These are phyloP conservation scores for Amblyornis subalaris DNA, from an alignment of 2,113 vertebrate genomes.

Conservation along the genomic window DNA sequence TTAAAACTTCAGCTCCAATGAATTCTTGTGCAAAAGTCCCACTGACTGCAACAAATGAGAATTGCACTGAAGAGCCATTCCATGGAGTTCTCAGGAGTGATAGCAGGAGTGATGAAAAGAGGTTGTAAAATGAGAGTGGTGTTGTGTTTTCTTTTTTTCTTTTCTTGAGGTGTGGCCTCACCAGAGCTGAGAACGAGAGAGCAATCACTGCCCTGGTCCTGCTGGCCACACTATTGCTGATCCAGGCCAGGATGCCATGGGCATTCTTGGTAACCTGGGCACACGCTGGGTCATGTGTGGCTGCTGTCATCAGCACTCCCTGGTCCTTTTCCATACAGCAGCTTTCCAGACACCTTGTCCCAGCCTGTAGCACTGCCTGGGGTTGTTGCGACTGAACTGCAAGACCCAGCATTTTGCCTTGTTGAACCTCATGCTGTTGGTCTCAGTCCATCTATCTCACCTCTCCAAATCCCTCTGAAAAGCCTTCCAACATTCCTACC, in stretches of 20 bases:
- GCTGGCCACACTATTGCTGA: background rate
- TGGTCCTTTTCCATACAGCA: background rate
- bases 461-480: background rate
- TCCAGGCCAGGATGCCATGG: background rate
- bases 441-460: background rate
- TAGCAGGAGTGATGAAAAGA: background rate
- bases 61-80: background rate
- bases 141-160: background rate
- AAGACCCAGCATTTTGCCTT: fast-evolving
- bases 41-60: background rate
- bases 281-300: background rate
- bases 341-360: background rate
- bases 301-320: background rate
- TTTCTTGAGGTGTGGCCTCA: background rate
- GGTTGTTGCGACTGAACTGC: background rate
- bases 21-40: background rate
- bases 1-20: background rate
- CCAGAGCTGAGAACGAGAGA: fast-evolving
- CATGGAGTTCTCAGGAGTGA: background rate
- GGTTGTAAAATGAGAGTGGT: background rate
- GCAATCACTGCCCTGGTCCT: background rate
- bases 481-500: background rate
- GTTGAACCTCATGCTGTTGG: background rate
- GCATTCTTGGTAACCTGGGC: background rate
- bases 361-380: background rate